Conservation (phyloP, 1,140 invertebrate genomes). For the Sarcophaga bullata region DNA sequence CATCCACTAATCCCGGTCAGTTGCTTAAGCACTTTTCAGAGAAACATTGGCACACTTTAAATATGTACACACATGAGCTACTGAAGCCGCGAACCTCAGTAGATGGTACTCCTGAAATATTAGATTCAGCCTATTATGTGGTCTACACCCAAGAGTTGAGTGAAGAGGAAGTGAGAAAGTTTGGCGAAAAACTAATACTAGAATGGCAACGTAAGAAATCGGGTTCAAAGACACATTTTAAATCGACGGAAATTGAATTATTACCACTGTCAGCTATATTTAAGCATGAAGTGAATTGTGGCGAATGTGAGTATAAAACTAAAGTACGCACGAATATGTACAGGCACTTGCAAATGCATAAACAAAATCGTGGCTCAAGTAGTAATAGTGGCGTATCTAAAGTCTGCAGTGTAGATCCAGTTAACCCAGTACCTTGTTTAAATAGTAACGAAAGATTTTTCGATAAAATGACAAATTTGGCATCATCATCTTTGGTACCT, state of each 20-base stretch:
- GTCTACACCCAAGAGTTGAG: slow-evolving; percentile 65
- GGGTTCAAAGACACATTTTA: slow-evolving; percentile 65
- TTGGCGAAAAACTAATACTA: slow-evolving; percentile 45
- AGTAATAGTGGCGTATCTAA: slow-evolving; percentile 61
- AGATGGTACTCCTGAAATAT: background rate
- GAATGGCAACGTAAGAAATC: slow-evolving; percentile 42
- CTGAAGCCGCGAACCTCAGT: background rate
- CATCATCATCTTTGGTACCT: slow-evolving; percentile 70
- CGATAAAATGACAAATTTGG: slow-evolving; percentile 85
- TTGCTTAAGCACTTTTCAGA: slow-evolving; percentile 69
- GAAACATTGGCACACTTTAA: slow-evolving; percentile 66
- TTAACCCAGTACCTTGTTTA: slow-evolving; percentile 83
- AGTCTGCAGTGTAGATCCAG: slow-evolving; percentile 72
- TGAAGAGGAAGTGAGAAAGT: slow-evolving; percentile 47
- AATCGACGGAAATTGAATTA: slow-evolving; percentile 71
- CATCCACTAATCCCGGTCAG: slow-evolving; percentile 54
- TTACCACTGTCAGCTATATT: slow-evolving; percentile 76
- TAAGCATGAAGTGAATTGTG: slow-evolving; percentile 72
- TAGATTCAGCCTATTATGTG: slow-evolving; percentile 61
- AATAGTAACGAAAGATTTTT: slow-evolving; percentile 83
- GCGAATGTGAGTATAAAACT: slow-evolving; percentile 74
- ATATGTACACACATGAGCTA: slow-evolving; percentile 30
- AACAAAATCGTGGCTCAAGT: background rate
- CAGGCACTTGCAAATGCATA: slow-evolving; percentile 76
- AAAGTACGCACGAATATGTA: slow-evolving; percentile 82